Base-by-base conservation (phyloP, 2,888 invertebrate genomes). In the Spilarctia lutea region DNA sequence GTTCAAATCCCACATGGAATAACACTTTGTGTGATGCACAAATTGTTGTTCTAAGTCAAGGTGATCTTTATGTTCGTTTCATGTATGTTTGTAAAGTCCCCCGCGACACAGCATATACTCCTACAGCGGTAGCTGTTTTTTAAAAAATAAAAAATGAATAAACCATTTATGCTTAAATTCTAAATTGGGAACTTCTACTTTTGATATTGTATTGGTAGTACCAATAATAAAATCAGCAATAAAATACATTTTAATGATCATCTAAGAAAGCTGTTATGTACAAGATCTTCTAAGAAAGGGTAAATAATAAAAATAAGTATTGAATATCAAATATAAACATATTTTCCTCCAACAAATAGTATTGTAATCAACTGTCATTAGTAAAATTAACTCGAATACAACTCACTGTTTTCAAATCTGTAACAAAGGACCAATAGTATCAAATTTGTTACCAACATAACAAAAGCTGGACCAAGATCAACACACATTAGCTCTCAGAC, bases 401-500 rank as follows among this genome's bases (percentile, higher is more conserved):
- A 71, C 68, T 76, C 77, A 71, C 75, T 39, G 18, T 35, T 35
- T 52, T 30, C n/a, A 1, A 48, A 1, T 0, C 1, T 18, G 10
- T 20, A 48, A 0, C 13, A 33, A 30, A 42, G 30, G 10, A 70
- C 78, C 76, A 77, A 52, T 87, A 77, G 91, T 93, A 91, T 70
- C 74, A 77, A 68, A 72, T 65, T 76, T 80, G 84, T 85, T 79
- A 78, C 77, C 81, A 81, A 83, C 87, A 88, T 88, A 88, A 91
- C 91, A 90, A 89, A 90, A 87, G 87, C 89, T 83, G 80, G 88
- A 88, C 89, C 89, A 92, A 93, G 94, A 93, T 92, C 90, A 92
- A 93, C 93, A 93, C 91, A 94, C 91, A 93, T 94, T 93, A 91
- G 93, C 93, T 93, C 89, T 93, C 91, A 92, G 92, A 90, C 92